phyloP scores from a whole-genome alignment of 2,113 vertebrate species.

The Panurus biarmicus region DNA sequence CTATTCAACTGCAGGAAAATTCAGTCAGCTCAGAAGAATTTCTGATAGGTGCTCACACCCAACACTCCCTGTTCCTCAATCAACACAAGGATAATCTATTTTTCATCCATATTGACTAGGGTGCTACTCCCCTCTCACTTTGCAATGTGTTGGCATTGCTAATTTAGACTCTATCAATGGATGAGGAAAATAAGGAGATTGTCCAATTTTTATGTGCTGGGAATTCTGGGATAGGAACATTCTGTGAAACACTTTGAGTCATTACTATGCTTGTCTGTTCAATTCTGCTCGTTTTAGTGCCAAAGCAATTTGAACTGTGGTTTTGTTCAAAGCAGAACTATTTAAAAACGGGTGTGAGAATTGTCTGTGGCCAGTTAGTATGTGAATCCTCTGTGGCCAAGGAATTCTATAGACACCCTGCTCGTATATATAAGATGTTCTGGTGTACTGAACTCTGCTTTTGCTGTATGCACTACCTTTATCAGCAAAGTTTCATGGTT shows the following conservation, averaged over 20 bases:
- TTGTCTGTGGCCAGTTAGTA: background rate
- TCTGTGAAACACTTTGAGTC: background rate
- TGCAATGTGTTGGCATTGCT: background rate
- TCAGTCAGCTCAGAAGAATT: background rate
- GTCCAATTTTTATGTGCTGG: background rate
- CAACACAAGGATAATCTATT: background rate
- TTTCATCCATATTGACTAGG: background rate
- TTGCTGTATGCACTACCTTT: background rate
- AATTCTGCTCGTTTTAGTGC: background rate
- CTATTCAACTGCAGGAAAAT: background rate
- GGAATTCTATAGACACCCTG: background rate
- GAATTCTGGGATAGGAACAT: background rate
- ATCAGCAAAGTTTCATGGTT: background rate
- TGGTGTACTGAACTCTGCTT: background rate
- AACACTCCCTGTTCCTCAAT: background rate
- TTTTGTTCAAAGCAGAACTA: background rate
- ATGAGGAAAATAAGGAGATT: background rate
- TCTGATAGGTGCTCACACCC: background rate
- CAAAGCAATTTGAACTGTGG: background rate
- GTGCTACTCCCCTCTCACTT: background rate
- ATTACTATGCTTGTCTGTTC: background rate
- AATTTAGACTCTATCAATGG: background rate
- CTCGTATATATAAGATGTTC: background rate
- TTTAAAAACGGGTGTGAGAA: background rate
- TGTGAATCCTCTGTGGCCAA: background rate